Conservation (phyloP, 2,797 vertebrate genomes). For the Typhlichthys subterraneus region DNA sequence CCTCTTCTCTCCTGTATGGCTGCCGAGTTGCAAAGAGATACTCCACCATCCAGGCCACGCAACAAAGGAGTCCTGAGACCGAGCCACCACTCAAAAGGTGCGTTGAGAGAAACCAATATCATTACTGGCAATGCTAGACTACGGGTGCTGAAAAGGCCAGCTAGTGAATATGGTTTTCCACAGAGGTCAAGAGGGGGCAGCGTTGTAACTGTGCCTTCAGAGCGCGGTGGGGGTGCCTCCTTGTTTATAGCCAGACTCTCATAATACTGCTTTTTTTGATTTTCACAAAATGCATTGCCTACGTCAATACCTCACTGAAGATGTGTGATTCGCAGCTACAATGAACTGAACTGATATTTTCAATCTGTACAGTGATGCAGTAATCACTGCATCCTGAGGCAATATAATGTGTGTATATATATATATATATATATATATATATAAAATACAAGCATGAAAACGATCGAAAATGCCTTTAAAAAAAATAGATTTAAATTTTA, state of each 20-base stretch:
- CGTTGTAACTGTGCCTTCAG: constrained; percentile 38
- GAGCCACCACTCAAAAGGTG: constrained; percentile 58
- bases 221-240: constrained; percentile 62
- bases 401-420: too few species aligned
- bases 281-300: constrained; percentile 23
- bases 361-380: too few species aligned
- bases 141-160: constrained; percentile 57
- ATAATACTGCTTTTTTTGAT: constrained; percentile 30
- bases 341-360: neutral
- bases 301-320: constrained; percentile 32
- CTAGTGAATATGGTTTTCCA: constrained; percentile 58
- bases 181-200: constrained; percentile 59
- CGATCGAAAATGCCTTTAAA: too few species aligned
- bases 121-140: constrained; percentile 63
- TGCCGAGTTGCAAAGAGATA: constrained; percentile 58
- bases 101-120: constrained; percentile 78
- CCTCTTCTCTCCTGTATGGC: constrained; percentile 21
- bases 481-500: too few species aligned
- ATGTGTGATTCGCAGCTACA: neutral
- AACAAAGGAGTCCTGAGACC: constrained; percentile 73
- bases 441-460: too few species aligned
- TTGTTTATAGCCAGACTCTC: constrained; percentile 67
- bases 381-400: too few species aligned
- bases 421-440: too few species aligned
- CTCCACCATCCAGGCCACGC: constrained; percentile 48